A percentile compares a stretch with the other conserved stretches of the same genome.
Conservation (phyloP, 2,888 invertebrate species). For the Amiota mariae region DNA sequence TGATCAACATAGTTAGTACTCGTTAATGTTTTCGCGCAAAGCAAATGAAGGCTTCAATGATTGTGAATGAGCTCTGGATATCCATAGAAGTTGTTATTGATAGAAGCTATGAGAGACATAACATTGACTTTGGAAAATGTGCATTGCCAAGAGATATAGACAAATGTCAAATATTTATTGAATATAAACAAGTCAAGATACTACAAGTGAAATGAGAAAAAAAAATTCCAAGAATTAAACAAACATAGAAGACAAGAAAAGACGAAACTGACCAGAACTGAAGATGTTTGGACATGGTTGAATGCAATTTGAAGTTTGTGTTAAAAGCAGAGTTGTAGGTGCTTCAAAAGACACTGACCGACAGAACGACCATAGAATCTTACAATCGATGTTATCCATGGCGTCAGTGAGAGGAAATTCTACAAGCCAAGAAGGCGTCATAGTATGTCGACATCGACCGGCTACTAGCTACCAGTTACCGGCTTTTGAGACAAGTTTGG, state of each 20-base stretch:
- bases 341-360: constrained; percentile 59
- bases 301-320: constrained; percentile 42
- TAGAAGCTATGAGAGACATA: constrained; percentile 41
- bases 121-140: constrained; percentile 50
- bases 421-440: not conserved
- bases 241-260: constrained; percentile 47
- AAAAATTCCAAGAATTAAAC: constrained; percentile 54
- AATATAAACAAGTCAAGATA: constrained; percentile 55
- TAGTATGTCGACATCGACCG: not conserved
- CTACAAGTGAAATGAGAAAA: constrained; percentile 15
- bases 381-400: not conserved
- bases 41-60: constrained; percentile 33
- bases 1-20: too few relatives aligned
- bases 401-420: not conserved
- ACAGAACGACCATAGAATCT: not conserved
- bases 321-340: constrained; percentile 50
- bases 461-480: not conserved
- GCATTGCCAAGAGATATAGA: constrained; percentile 54
- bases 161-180: constrained; percentile 68
- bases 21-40: not conserved
- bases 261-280: constrained; percentile 64
- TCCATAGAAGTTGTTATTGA: not conserved
- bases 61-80: constrained; percentile 20
- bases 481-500: constrained; percentile 22
- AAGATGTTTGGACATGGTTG: constrained; percentile 66